These are phyloP conservation scores for Pygmarrhopalites habei DNA, from an alignment of 1,140 invertebrate genomes.

Conservation along the genomic window DNA sequence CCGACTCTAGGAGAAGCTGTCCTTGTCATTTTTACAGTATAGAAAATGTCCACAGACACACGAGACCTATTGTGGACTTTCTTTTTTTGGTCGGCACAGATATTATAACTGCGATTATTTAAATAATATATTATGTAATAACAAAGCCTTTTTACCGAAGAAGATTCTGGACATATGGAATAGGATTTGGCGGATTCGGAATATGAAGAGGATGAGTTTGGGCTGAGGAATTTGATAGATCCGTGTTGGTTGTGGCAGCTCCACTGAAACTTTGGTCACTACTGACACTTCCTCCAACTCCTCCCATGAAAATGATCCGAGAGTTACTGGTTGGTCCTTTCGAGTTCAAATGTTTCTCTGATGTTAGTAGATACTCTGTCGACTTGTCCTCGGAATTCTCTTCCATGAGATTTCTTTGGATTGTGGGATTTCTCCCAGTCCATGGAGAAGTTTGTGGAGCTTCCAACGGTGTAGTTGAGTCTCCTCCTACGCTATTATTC, in stretches of 20 bases:
- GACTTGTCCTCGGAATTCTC: conserved; percentile 52
- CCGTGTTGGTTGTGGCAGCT: conserved; percentile 16
- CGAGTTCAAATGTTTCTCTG: conserved; percentile 25
- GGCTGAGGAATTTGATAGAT: conserved; percentile 10
- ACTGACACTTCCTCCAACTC: not conserved
- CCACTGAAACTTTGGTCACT: conserved; percentile 6
- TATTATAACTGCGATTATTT: too few species aligned
- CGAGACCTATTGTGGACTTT: too few species aligned
- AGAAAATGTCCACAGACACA: too few species aligned
- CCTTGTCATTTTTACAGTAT: too few species aligned
- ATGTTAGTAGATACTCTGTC: conserved; percentile 24
- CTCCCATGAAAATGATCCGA: not conserved
- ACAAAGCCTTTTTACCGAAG: conserved; percentile 2
- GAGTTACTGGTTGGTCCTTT: not conserved
- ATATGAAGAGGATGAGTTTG: conserved; percentile 2
- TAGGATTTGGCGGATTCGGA: conserved; percentile 9
- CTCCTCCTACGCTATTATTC: conserved; percentile 12
- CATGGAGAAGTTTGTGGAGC: conserved; percentile 26
- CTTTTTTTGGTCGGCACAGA: too few species aligned
- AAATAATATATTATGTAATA: too few species aligned
- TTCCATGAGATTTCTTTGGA: conserved; percentile 70
- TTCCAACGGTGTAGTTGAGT: conserved; percentile 25
- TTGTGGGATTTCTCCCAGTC: conserved; percentile 72
- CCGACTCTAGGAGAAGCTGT: too few species aligned
- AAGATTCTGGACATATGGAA: conserved; percentile 23